Base-by-base conservation (phyloP, 2,888 invertebrate species). In the Lampropteryx suffumata region DNA sequence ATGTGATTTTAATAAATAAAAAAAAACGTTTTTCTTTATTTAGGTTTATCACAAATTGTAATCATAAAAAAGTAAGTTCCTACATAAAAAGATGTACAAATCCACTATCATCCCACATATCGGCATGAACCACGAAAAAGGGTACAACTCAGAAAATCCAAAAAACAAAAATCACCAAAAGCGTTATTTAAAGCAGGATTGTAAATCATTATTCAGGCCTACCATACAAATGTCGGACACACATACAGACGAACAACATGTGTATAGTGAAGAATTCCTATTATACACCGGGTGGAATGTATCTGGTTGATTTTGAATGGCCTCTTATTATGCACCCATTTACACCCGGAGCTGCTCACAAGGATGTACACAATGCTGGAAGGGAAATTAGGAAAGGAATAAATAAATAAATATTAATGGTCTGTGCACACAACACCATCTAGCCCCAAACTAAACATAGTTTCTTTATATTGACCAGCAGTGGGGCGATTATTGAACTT, bases 301-400 rank as follows among this genome's bases (percentile, higher is more conserved):
- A 73, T 82, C 81, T 69, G 73, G 65, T 77, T 88, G 86, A 88
- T 89, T 87, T 89, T 89, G 88, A 86, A 89, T 88, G 86, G 81
- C 65, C 77, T 71, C 86, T 89, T 88, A 89, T 88, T 90, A 90
- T 90, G 89, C 89, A 86, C 82, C 89, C 88, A 90, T 90, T 90
- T 89, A 90, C 89, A 88, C 89, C 85, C 65, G 67, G 74, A 67
- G 64, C 69, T 64, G 67, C 30, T 5, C 39, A 36, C 65, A 7
- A 24, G 29, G 66, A 62, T 50, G 17, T 48, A 51, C 5, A 24
- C 0, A 26, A 28, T 27, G 34, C 61, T 69, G 54, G 71, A 70
- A 51, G 35, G 5, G 65, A 32, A 50, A 29, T 9, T n/a, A n/a
- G n/a, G 26, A 33, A 28, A 24, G 10, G 10, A 35, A 12, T 27